phyloP scores from a whole-genome alignment of 2,888 invertebrate species.

The Spodoptera littoralis region DNA sequence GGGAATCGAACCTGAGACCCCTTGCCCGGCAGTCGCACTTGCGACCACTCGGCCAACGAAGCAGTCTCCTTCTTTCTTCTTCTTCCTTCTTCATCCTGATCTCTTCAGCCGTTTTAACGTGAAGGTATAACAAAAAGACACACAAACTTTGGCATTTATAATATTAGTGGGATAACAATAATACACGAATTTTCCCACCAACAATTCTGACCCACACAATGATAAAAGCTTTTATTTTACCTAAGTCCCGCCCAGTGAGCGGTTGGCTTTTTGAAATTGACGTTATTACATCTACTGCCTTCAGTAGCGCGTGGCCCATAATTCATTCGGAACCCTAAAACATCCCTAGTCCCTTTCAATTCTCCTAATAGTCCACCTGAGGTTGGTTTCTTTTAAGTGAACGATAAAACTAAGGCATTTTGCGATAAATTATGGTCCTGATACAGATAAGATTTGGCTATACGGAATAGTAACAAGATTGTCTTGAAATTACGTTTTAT shows the following conservation, averaged over 20 bases:
- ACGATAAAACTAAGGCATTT: slow-evolving; percentile 29
- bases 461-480: too few species aligned
- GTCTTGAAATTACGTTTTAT: too few species aligned
- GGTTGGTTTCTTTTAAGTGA: slow-evolving; percentile 36
- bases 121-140: too few species aligned
- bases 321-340: slow-evolving; percentile 29
- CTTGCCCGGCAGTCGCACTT: too few species aligned
- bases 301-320: slow-evolving; percentile 29
- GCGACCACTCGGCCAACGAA: too few species aligned
- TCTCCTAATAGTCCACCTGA: slow-evolving; percentile 44
- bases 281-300: slow-evolving; percentile 36
- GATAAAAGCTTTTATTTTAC: slow-evolving; percentile 38
- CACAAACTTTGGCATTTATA: too few species aligned
- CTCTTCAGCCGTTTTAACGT: too few species aligned
- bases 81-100: too few species aligned
- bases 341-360: slow-evolving; percentile 38
- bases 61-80: too few species aligned
- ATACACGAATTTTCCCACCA: slow-evolving; percentile 3
- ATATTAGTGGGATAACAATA: not conserved
- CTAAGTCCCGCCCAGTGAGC: slow-evolving; percentile 12
- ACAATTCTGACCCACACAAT: slow-evolving; percentile 2
- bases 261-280: slow-evolving; percentile 41
- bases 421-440: slow-evolving; percentile 15
- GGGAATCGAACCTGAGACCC: too few species aligned
- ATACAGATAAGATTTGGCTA: slow-evolving; percentile 8